These are phyloP conservation scores for Priocnemis perturbator DNA, from an alignment of 2,888 invertebrate genomes.

Conservation along the genomic window DNA sequence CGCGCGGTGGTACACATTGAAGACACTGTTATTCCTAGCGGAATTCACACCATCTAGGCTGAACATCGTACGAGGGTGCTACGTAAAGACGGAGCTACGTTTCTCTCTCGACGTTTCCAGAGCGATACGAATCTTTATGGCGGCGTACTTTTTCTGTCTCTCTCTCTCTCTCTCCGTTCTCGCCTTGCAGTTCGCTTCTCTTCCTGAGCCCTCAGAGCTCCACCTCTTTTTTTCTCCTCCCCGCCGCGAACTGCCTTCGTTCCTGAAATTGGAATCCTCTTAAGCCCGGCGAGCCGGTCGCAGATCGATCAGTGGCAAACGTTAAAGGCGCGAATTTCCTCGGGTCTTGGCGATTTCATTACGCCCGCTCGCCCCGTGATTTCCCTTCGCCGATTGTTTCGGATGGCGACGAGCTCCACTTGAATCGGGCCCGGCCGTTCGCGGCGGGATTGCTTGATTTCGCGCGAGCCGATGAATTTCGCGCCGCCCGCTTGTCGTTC, in stretches of 20 bases:
- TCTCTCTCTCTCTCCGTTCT: conserved; percentile 28
- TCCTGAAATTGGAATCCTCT: conserved; percentile 7
- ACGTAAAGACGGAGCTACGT: background rate
- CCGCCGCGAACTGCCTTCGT: background rate
- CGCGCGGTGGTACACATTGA: too few species aligned
- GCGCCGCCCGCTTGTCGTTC: background rate
- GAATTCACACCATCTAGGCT: too few species aligned
- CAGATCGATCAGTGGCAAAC: too few species aligned
- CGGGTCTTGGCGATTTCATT: too few species aligned
- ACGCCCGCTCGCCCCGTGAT: too few species aligned
- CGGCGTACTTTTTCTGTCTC: conserved; percentile 44
- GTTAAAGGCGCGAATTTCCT: too few species aligned
- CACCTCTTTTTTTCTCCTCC: conserved; percentile 8
- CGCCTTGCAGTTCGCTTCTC: conserved; percentile 8
- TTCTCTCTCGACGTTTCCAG: conserved; percentile 51
- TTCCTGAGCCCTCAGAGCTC: background rate
- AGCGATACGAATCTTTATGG: conserved; percentile 65
- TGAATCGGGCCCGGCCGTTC: too few species aligned
- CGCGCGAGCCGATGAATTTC: background rate
- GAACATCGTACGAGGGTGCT: background rate
- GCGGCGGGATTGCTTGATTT: too few species aligned
- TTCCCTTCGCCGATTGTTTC: too few species aligned
- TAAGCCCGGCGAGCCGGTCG: too few species aligned
- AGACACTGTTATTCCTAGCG: too few species aligned
- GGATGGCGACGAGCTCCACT: too few species aligned